A percentile compares a stretch with the other conserved stretches of the same genome.
Conservation (phyloP, 2,797 vertebrate species). For the Anabas testudineus region DNA sequence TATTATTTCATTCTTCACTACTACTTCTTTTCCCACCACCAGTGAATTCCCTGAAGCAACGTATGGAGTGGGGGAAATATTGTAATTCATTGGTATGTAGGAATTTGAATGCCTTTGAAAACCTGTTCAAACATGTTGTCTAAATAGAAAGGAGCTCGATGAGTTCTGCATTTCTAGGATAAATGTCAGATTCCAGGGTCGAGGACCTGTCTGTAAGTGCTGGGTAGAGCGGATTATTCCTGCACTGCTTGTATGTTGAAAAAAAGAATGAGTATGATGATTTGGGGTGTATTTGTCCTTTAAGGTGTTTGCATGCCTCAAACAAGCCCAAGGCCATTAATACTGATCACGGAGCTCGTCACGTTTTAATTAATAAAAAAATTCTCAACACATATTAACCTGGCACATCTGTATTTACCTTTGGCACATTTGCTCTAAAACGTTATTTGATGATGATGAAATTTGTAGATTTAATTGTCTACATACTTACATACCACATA, state of each 20-base stretch:
- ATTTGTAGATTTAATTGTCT: too few relatives aligned
- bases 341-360: too few relatives aligned
- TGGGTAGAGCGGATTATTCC: neutral
- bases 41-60: constrained; percentile 2
- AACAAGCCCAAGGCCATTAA: neutral
- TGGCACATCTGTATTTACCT: too few relatives aligned
- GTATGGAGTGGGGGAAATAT: constrained; percentile 1
- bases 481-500: too few relatives aligned
- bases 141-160: constrained; percentile 7
- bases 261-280: neutral
- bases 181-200: constrained; percentile 55
- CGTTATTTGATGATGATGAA: too few relatives aligned
- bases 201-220: neutral
- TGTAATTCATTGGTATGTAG: constrained; percentile 4
- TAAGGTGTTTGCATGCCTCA: neutral
- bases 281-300: neutral
- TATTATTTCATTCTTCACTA: constrained; percentile 16
- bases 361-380: too few relatives aligned
- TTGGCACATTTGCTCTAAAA: too few relatives aligned
- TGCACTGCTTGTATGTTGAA: neutral
- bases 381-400: too few relatives aligned
- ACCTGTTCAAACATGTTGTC: constrained; percentile 36
- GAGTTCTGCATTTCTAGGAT: constrained; percentile 34
- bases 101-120: constrained; percentile 22
- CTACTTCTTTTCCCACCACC: neutral